A percentile compares a stretch with the other conserved stretches of the same genome.
phyloP scores from a whole-genome alignment of 2,888 invertebrate genomes.

The Melikaiella ostensackeni region DNA sequence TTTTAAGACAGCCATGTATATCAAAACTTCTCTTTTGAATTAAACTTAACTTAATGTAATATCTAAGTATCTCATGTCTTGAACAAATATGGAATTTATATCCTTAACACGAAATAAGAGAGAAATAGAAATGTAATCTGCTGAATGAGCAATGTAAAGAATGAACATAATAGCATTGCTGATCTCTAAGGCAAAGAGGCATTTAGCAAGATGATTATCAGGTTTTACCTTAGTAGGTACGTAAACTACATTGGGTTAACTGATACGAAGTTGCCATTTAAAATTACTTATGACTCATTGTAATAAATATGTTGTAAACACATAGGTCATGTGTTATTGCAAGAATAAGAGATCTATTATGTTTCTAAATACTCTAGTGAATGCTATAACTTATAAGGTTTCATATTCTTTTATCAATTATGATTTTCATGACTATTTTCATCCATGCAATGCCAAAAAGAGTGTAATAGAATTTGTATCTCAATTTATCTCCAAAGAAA shows the following conservation, averaged over 20 bases:
- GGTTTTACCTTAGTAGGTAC: constrained; percentile 11
- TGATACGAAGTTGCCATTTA: constrained; percentile 11
- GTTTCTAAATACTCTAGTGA: not conserved
- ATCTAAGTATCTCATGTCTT: not conserved
- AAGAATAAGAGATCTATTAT: not conserved
- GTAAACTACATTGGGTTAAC: constrained; percentile 18
- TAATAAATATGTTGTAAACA: constrained; percentile 13
- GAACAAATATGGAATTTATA: not conserved
- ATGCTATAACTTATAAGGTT: not conserved
- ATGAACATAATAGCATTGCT: not conserved
- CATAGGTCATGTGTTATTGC: not conserved
- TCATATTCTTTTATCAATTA: not conserved
- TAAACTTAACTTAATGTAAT: not conserved
- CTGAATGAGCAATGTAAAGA: not conserved
- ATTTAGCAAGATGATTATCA: constrained; percentile 30
- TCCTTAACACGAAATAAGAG: constrained; percentile 6
- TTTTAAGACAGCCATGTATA: not conserved
- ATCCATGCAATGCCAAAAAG: not conserved
- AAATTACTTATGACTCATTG: not conserved
- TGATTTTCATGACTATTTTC: not conserved
- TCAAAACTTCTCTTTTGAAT: not conserved
- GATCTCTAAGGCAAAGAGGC: constrained; percentile 3
- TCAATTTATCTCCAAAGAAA: not conserved
- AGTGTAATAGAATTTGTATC: not conserved
- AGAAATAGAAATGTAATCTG: constrained; percentile 9